Evolutionary conservation across 1,140 invertebrate genomes (phyloP), one percentile per base, ranked within the genome.

Genomic region (Oreohelix idahoensis): DNA sequence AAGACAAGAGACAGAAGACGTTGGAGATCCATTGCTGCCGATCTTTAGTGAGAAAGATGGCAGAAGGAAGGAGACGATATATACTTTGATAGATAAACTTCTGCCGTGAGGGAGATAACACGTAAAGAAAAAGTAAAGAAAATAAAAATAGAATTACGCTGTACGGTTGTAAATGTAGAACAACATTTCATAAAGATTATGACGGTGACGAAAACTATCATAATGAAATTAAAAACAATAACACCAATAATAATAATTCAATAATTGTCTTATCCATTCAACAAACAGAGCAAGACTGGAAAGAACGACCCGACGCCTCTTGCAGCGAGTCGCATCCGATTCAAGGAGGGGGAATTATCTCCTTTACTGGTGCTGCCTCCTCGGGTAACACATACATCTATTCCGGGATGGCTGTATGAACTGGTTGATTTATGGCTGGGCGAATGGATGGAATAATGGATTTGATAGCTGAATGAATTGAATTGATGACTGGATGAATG

Each of bases 311-410:
- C 38, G 38, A 86, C 82, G 29, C 83, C 86, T 88, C 90, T 84
- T 91, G 90, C 70, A 90, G 89, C 79, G 84, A 86, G 29, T 85
- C 81, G 4, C 86, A 87, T 70, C 84, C 85, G 20, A 81, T 88
- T 78, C 83, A 87, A 53, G 84, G 86, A 0, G 90, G 90, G 0
- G 89, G 88, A 8, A 85, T 84, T 32, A 83, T 90, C 20, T 81
- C 86, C 38, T 88, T 91, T 49, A 83, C 83, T 11, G 86, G 88
- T 38, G 79, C 81, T 35, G 53, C 86, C 63, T 36, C 80, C 76
- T 0, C 49, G 29, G 73, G 35, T 79, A 66, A 58, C 23, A 58
- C 2, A 58, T 20, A 58, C 53, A 45, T 45, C 5, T 45, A 45
- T 15, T 45, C 15, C 42, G 5, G 15, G 42, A 45, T 45, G 42